These are phyloP conservation scores for Aporophyla lueneburgensis DNA, from an alignment of 2,888 invertebrate genomes.

Conservation along the genomic window DNA sequence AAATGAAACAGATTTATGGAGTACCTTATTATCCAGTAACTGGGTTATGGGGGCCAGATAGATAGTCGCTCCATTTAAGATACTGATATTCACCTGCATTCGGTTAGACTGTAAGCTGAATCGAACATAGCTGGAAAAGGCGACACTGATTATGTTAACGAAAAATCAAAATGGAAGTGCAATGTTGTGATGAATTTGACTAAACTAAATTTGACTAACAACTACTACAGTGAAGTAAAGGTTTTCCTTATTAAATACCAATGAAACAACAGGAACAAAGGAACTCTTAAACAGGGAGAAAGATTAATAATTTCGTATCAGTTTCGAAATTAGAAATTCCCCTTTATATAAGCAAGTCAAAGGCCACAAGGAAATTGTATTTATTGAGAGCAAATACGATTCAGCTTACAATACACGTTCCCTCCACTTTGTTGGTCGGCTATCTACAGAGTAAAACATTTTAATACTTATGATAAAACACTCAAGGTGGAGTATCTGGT, in stretches of 20 bases:
- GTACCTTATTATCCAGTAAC: neutral
- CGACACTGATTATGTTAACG: too few relatives aligned
- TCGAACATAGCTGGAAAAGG: too few relatives aligned
- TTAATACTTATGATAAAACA: slow-evolving; percentile 17
- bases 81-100: too few relatives aligned
- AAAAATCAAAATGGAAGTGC: neutral
- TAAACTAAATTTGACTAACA: neutral
- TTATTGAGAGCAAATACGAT: neutral
- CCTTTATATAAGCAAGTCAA: neutral
- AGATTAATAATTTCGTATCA: neutral
- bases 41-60: too few relatives aligned
- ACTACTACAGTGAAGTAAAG: neutral
- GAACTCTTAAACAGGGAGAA: neutral
- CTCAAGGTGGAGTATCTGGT: neutral
- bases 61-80: too few relatives aligned
- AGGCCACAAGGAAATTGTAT: neutral
- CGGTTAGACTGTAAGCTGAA: too few relatives aligned
- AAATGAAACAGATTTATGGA: neutral
- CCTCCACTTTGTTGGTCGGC: neutral
- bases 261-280: neutral
- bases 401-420: slow-evolving; percentile 1
- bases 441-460: neutral
- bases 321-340: neutral
- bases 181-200: neutral
- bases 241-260: slow-evolving; percentile 1